Conservation (phyloP, 2,888 invertebrate species). For the Hirtodrosophila duncani region DNA sequence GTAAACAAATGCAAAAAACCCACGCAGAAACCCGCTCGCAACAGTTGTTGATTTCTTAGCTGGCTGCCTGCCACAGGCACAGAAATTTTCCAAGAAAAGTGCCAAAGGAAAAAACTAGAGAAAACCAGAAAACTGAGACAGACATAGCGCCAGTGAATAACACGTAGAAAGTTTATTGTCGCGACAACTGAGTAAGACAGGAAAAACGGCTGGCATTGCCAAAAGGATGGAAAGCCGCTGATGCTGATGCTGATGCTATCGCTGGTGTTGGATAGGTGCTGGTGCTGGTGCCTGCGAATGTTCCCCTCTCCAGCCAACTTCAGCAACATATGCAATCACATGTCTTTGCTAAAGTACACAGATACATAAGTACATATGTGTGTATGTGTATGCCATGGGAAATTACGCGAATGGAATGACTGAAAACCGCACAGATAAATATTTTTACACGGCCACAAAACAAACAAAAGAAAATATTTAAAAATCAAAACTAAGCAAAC, state of each 20-base stretch:
- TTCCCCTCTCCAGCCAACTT: no score
- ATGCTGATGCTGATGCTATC: not conserved
- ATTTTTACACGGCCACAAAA: constrained; percentile 11
- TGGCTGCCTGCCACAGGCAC: no score
- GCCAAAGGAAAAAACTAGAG: constrained; percentile 23
- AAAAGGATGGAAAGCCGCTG: not conserved
- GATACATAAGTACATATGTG: not conserved
- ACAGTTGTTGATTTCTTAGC: constrained; percentile 48
- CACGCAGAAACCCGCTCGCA: constrained; percentile 12
- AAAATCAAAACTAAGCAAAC: no score
- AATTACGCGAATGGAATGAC: constrained; percentile 69
- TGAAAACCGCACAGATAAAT: constrained; percentile 18
- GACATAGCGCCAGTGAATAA: no score
- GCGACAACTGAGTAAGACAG: constrained; percentile 37
- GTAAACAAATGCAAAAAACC: constrained; percentile 31
- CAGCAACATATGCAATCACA: constrained; percentile 47
- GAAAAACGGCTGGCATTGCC: constrained; percentile 23
- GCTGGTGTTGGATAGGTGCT: not conserved
- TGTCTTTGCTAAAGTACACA: constrained; percentile 57
- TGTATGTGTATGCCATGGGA: constrained; percentile 56
- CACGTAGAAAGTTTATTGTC: no score
- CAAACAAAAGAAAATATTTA: no score
- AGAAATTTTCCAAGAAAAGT: no score
- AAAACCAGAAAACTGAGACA: constrained; percentile 3
- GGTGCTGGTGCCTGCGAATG: no score